Evolutionary conservation across 1,140 invertebrate genomes (phyloP).

Genomic region (Hyposmocoma kahamanoa): DNA sequence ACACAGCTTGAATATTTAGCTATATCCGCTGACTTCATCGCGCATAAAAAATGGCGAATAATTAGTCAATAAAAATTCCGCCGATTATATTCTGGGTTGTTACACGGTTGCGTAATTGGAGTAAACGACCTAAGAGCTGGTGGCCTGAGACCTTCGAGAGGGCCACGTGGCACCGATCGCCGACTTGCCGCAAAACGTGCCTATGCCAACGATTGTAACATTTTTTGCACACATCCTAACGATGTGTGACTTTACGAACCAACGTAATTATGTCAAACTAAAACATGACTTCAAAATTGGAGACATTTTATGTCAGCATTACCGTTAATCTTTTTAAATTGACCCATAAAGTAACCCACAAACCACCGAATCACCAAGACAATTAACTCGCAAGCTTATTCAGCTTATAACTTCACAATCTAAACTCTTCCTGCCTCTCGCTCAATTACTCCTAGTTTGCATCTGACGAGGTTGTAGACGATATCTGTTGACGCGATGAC

Average conservation of each 20-base stretch:
- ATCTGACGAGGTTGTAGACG: neutral
- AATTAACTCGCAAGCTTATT: too few relatives aligned
- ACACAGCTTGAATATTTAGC: slow-evolving; percentile 71
- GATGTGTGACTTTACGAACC: too few relatives aligned
- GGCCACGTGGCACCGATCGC: slow-evolving; percentile 48
- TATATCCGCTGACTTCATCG: slow-evolving; percentile 70
- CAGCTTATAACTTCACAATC: too few relatives aligned
- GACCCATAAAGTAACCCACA: too few relatives aligned
- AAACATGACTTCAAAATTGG: too few relatives aligned
- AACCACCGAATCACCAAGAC: too few relatives aligned
- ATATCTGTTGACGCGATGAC: neutral
- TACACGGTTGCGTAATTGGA: slow-evolving; percentile 70
- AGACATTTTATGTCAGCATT: too few relatives aligned
- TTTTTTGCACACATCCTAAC: too few relatives aligned
- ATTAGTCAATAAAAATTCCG: slow-evolving; percentile 73
- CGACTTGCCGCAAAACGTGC: slow-evolving; percentile 7
- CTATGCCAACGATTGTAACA: too few relatives aligned
- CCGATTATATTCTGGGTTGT: slow-evolving; percentile 60
- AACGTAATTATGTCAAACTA: too few relatives aligned
- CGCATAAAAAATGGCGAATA: slow-evolving; percentile 67
- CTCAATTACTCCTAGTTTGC: neutral
- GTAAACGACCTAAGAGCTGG: slow-evolving; percentile 64
- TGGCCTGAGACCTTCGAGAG: slow-evolving; percentile 39
- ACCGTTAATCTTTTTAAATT: too few relatives aligned
- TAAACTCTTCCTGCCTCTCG: too few relatives aligned